Evolutionary conservation across 2,113 vertebrate species (phyloP).

Genomic region (Apus apus): DNA sequence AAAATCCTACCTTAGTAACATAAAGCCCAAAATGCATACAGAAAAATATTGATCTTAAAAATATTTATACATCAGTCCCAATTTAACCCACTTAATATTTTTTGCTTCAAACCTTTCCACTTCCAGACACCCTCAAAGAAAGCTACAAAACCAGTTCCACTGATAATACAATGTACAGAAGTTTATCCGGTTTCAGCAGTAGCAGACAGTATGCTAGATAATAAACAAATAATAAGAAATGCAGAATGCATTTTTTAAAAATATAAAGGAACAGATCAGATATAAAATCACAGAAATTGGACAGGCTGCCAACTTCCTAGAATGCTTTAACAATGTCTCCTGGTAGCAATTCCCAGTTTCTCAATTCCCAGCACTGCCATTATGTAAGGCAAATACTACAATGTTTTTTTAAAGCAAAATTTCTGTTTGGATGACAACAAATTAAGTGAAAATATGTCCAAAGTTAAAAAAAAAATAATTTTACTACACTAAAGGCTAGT

Average conservation of each 20-base stretch:
- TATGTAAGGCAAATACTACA: background rate
- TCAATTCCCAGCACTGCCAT: background rate
- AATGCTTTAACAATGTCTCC: background rate
- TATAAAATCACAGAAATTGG: background rate
- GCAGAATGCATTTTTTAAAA: background rate
- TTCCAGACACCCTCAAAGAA: background rate
- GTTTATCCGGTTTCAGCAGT: background rate
- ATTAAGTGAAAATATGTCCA: slow-evolving; percentile 15
- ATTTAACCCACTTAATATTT: background rate
- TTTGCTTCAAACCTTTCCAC: background rate
- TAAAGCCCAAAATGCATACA: background rate
- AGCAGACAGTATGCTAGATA: background rate
- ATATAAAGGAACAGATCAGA: background rate
- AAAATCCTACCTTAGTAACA: background rate
- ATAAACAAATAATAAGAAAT: background rate
- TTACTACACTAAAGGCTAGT: background rate
- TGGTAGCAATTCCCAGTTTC: slow-evolving; percentile 11
- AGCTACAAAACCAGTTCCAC: background rate
- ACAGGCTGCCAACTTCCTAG: background rate
- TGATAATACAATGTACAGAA: background rate
- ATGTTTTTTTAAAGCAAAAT: slow-evolving; percentile 31
- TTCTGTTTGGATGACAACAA: slow-evolving; percentile 31
- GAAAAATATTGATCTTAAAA: background rate
- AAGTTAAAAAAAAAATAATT: background rate
- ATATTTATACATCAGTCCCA: background rate